Conservation (phyloP, 1,140 invertebrate genomes). For the Cotesia vestalis region DNA sequence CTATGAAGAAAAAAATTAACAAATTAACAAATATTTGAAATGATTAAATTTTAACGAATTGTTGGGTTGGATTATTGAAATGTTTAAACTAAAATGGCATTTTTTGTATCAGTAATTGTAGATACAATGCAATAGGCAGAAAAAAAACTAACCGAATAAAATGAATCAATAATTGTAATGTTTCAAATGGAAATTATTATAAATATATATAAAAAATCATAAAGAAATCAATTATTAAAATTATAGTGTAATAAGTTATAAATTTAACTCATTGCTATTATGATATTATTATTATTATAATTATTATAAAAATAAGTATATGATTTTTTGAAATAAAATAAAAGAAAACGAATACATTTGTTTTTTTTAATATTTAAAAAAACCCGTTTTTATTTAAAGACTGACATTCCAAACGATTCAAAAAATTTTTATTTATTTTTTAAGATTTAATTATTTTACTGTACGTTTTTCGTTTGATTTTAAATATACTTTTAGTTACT, state of each 20-base stretch:
- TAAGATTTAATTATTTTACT: too few relatives aligned
- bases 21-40: too few relatives aligned
- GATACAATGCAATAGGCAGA: constrained; percentile 61
- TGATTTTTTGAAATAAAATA: constrained; percentile 65
- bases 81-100: constrained; percentile 44
- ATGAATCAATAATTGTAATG: constrained; percentile 53
- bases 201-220: constrained; percentile 56
- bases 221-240: constrained; percentile 35
- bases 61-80: not conserved
- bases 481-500: too few relatives aligned
- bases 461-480: too few relatives aligned
- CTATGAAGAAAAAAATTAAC: too few relatives aligned
- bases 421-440: not conserved
- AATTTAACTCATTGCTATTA: constrained; percentile 56
- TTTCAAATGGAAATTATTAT: constrained; percentile 63
- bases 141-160: constrained; percentile 45
- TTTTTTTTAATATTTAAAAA: constrained; percentile 57
- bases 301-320: constrained; percentile 44
- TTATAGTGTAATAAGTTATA: constrained; percentile 50
- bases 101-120: constrained; percentile 63
- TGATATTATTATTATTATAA: constrained; percentile 60
- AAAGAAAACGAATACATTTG: constrained; percentile 58
- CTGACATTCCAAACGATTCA: constrained; percentile 38
- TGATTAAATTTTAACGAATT: not conserved
- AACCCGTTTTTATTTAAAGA: constrained; percentile 25